Base-by-base conservation (phyloP, 2,113 vertebrate genomes). In the Austrofundulus limnaeus region DNA sequence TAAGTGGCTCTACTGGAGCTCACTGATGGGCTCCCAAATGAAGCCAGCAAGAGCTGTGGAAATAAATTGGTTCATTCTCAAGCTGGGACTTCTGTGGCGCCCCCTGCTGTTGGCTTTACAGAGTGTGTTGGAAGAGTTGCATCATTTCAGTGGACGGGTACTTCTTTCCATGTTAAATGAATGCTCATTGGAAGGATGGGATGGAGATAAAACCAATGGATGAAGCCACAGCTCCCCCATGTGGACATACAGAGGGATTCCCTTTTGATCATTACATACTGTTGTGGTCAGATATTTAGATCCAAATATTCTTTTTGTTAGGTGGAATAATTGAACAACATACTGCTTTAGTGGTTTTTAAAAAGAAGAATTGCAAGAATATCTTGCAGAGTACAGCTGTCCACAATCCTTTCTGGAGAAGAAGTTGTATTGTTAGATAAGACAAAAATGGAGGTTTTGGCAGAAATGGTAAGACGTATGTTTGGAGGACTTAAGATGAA, bases 1-100 rank as follows among this genome's bases (percentile, higher is more conserved):
- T 89, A 87, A 85, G 87, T 87, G 87, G 84, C 80, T 85, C 74
- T 71, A 76, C 72, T 74, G 66, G 82, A 84, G 73, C 71, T 72
- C 80, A 88, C 70, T 78, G 83, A 81, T 78, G 80, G 83, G 68
- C 69, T 85, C 82, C 87, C 79, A 69, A 70, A 85, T 72, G 85
- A 88, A 84, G 74, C 72, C 67, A 42, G 63, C 19, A 70, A 68
- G 71, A 84, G 66, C 67, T 48, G 47, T 51, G 56, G 55, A 80
- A 81, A 85, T 72, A 78, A 83, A 85, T 81, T 81, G 81, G 77
- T 76, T 85, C 72, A 71, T 57, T 83, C 68, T 71, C 46, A 46
- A 34, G 68, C 37, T 17, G 25, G n/a, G 61, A 24, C n/a, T 55
- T 38, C 51, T 31, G 16, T 74, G 74, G 74, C 57, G 75, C 83